phyloP scores from a whole-genome alignment of 2,888 invertebrate genomes.

The Rhingia campestris region DNA sequence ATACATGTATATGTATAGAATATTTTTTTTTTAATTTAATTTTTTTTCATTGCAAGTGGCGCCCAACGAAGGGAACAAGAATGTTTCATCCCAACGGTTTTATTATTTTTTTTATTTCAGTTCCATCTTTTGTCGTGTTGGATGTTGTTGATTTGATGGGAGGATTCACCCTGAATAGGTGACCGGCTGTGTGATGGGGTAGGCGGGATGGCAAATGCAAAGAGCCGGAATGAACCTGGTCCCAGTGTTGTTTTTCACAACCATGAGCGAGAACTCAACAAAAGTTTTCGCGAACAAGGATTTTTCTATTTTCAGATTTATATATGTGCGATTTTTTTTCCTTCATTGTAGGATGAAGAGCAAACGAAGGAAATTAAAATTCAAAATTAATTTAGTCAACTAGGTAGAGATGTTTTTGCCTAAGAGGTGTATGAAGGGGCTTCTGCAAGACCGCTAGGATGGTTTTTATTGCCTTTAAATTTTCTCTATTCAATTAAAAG shows the following conservation, averaged over 20 bases:
- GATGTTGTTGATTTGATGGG: constrained; percentile 22
- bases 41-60: constrained; percentile 29
- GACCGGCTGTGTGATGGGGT: neutral
- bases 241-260: constrained; percentile 8
- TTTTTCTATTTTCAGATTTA: constrained; percentile 27
- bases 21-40: constrained; percentile 14
- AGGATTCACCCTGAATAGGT: constrained; percentile 4
- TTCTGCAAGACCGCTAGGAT: neutral
- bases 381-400: constrained; percentile 58
- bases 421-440: neutral
- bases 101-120: constrained; percentile 20
- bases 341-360: constrained; percentile 3
- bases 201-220: neutral
- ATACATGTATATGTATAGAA: neutral
- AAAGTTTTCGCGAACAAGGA: constrained; percentile 33
- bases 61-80: constrained; percentile 15
- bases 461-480: constrained; percentile 1
- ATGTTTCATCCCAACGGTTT: neutral
- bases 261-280: constrained; percentile 10
- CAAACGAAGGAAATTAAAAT: constrained; percentile 54
- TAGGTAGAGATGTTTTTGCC: neutral
- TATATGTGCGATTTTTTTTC: neutral
- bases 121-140: constrained; percentile 27
- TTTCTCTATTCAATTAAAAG: constrained; percentile 45
- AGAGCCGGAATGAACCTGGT: neutral